Evolutionary conservation across 2,113 vertebrate species (phyloP).

Genomic region (Saccopteryx bilineata): DNA sequence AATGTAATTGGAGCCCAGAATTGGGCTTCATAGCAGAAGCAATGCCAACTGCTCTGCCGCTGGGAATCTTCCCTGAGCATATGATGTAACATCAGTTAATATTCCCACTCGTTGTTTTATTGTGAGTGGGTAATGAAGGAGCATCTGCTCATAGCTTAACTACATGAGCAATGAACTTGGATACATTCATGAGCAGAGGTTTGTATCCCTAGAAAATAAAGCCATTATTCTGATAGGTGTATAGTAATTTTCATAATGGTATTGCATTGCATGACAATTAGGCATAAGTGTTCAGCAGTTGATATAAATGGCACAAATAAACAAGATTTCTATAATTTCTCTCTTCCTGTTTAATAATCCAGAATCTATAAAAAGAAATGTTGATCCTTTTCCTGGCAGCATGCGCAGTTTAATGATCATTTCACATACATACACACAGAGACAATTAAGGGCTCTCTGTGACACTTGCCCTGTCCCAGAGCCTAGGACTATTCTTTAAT

Average conservation of each 20-base stretch:
- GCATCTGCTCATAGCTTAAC: not conserved
- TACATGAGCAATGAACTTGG: not conserved
- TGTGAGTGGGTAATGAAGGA: not conserved
- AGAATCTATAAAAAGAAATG: not conserved
- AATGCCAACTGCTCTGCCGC: not conserved
- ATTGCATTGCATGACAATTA: not conserved
- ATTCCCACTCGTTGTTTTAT: not conserved
- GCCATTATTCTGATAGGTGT: not conserved
- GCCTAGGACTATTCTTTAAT: not conserved
- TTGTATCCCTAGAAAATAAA: conserved; percentile 38
- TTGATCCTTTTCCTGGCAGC: not conserved
- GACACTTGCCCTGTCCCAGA: not conserved
- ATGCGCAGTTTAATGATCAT: not conserved
- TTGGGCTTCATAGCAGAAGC: not conserved
- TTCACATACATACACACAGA: not conserved
- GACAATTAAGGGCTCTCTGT: not conserved
- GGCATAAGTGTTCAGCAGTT: not conserved
- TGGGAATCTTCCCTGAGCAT: not conserved
- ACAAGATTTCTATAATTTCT: not conserved
- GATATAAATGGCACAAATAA: conserved; percentile 53
- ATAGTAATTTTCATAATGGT: conserved; percentile 29
- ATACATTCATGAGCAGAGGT: not conserved
- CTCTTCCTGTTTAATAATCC: conserved; percentile 33
- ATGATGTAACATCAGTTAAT: not conserved
- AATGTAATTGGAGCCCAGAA: conserved; percentile 32